These are phyloP conservation scores for Pristionchus mayeri DNA, from an alignment of 2,888 invertebrate species.

Conservation along the genomic window DNA sequence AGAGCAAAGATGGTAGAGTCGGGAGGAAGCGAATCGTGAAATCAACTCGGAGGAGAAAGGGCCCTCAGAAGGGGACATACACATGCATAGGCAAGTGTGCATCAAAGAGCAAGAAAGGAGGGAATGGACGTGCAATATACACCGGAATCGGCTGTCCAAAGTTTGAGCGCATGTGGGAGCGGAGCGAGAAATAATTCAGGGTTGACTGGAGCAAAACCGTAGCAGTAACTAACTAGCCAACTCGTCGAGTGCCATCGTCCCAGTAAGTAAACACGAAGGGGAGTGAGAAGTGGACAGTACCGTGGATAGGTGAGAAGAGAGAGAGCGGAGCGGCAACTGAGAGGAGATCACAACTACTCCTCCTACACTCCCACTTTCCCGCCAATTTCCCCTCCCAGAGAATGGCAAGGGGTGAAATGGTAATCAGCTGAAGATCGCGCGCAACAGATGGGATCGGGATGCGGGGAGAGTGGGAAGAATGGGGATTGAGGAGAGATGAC, in stretches of 20 bases:
- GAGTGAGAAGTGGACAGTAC: slow-evolving; percentile 27
- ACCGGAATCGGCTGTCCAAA: not conserved
- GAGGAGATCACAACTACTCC: not conserved
- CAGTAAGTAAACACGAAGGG: not conserved
- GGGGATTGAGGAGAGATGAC: not conserved
- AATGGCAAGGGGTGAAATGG: slow-evolving; percentile 20
- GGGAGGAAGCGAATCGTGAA: slow-evolving; percentile 1
- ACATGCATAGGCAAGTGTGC: slow-evolving; percentile 19
- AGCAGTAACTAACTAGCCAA: not conserved
- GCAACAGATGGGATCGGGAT: slow-evolving; percentile 39
- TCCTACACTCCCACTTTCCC: not conserved
- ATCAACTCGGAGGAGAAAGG: slow-evolving; percentile 33
- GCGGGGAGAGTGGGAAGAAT: not conserved
- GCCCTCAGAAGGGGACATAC: not conserved
- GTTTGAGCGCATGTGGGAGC: not conserved
- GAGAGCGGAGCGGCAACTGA: slow-evolving; percentile 19
- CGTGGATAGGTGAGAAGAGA: slow-evolving; percentile 42
- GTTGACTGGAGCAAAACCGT: not conserved
- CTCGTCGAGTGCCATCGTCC: not conserved
- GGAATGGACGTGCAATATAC: not conserved
- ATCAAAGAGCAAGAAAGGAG: not conserved
- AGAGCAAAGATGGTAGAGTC: not conserved
- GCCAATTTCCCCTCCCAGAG: slow-evolving; percentile 25
- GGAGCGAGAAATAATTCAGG: slow-evolving; percentile 7
- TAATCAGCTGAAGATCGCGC: slow-evolving; percentile 38